Base-by-base conservation (phyloP, 2,797 vertebrate genomes). In the Sebastes melanostomus region DNA sequence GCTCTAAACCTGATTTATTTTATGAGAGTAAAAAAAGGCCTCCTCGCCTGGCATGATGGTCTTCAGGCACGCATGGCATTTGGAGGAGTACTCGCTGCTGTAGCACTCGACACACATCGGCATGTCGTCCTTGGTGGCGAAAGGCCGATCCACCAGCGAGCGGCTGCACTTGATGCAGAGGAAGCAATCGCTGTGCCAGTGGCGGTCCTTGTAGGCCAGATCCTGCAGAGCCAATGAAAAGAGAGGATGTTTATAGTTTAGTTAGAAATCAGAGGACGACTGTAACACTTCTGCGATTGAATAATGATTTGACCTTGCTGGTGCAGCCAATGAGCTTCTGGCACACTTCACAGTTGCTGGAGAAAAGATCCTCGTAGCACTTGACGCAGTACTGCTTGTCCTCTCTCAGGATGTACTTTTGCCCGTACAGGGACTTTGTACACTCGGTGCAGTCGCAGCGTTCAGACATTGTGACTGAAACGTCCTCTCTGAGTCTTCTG, bases 161-260 rank as follows among this genome's bases (percentile, higher is more conserved):
- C 90, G 91, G 79, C 88, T 95, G 92, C 98, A 99, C 73, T 93
- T 96, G 22, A 88, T 92, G 92, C 98, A 99, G 71, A 97, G 95
- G 94, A 99, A 99, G 78, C 98, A 99, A 18, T 92, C 95, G 83
- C 97, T 95, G 12, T 99, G 98, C 98, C 98, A 99, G 92, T 99
- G 98, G 9, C 96, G 96, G 16, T 97, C 97, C 89, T 98, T 98
- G 86, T 97, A 98, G 1, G 97, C 97, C 84, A 99, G 94, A 91
- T 99, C 98, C 98, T 99, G 92, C 36, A 73, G 38, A 42, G 32
- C 3, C 24, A 36, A 32, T 4, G 10, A 12, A 2, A 54, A 2
- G 10, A 61, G 6, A 54, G 11, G 6, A 2, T 4, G 54, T 14
- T 58, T 30, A 54, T 30, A 54, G 30, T 63, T 67, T 3, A 22